Evolutionary conservation across 1,140 invertebrate species (phyloP), one percentile per base, ranked within the genome.

Genomic region (Lucilia cuprina): DNA sequence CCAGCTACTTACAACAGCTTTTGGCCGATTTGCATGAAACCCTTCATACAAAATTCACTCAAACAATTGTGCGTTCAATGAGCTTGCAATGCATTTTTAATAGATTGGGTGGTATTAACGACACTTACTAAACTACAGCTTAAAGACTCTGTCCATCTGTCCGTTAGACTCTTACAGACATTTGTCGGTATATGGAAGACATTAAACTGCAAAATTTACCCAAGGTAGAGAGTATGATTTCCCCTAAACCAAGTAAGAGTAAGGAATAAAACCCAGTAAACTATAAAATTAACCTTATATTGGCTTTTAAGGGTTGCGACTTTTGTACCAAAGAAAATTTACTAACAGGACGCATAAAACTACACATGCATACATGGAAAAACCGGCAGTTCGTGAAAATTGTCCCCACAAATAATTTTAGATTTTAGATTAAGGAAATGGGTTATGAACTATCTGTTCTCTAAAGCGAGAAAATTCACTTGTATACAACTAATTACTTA

Each of bases 51-150:
- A 55, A 55, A 55, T n/a, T 55, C 50, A 55, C 50, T 13, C 50
- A 55, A 13, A 55, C 50, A 55, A 55, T 55, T 77, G 74, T 77
- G 74, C 34, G 74, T 77, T 77, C 50, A 17, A n/a, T 55, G 50
- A 17, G 30, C 17, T 77, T 34, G 13, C 17, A 77, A 77, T 35
- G 35, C 30, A 77, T 77, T 77, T 77, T 77, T 77, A 77, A 77
- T 77, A 77, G 74, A 77, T 77, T 77, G 74, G 74, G 74, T 77
- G 74, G 74, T 77, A 77, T 77, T 77, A 77, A 77, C 74, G 35
- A 77, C 74, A 77, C 74, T 77, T 77, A 12, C 17, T 17, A 55
- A 55, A n/a, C 7, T 55, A 55, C 50, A 13, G 17, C 50, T 55
- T 55, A 12, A 13, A 30, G 1, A 30, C 3, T 17, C 50, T 55